Percentiles rank a stretch among this genome's conserved stretches.
These are phyloP conservation scores for Tenthredo mesomela DNA, from an alignment of 2,888 invertebrate species.

Conservation along the genomic window DNA sequence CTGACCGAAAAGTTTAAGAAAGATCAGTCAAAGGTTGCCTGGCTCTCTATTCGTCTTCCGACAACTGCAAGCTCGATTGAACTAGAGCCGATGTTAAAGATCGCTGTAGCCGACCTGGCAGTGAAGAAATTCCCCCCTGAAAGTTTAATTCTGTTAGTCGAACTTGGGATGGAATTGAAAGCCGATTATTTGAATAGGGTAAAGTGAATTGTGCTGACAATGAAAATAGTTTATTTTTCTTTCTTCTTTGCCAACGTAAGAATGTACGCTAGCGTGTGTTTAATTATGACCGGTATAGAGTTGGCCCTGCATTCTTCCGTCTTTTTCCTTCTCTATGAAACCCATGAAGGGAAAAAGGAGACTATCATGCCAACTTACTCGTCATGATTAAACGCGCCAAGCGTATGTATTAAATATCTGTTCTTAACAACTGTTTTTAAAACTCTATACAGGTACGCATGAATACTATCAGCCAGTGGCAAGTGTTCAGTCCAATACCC, in stretches of 20 bases:
- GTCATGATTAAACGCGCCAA: too few species aligned
- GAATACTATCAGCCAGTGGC: slow-evolving; percentile 94
- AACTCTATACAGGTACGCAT: slow-evolving; percentile 87
- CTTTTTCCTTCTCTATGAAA: too few species aligned
- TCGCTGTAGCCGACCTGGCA: slow-evolving; percentile 85
- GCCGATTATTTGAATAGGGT: slow-evolving; percentile 94
- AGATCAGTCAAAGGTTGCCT: slow-evolving; percentile 84
- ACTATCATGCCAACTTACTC: too few species aligned
- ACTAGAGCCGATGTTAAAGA: slow-evolving; percentile 72
- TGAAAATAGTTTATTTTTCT: slow-evolving; percentile 23
- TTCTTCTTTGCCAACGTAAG: background rate
- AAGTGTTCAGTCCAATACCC: slow-evolving; percentile 95
- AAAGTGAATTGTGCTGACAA: slow-evolving; percentile 62
- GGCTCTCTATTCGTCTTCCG: slow-evolving; percentile 85
- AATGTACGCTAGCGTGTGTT: too few species aligned
- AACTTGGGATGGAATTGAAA: slow-evolving; percentile 85
- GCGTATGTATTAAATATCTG: background rate
- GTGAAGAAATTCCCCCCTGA: slow-evolving; percentile 86
- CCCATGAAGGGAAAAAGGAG: too few species aligned
- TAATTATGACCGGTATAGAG: too few species aligned
- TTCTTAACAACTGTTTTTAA: slow-evolving; percentile 50
- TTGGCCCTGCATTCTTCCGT: too few species aligned
- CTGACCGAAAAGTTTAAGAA: slow-evolving; percentile 84
- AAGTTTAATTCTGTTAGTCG: slow-evolving; percentile 85
- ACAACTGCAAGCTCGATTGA: slow-evolving; percentile 63